These are phyloP conservation scores for Nymphalis c-album DNA, from an alignment of 2,888 invertebrate species.

Conservation along the genomic window DNA sequence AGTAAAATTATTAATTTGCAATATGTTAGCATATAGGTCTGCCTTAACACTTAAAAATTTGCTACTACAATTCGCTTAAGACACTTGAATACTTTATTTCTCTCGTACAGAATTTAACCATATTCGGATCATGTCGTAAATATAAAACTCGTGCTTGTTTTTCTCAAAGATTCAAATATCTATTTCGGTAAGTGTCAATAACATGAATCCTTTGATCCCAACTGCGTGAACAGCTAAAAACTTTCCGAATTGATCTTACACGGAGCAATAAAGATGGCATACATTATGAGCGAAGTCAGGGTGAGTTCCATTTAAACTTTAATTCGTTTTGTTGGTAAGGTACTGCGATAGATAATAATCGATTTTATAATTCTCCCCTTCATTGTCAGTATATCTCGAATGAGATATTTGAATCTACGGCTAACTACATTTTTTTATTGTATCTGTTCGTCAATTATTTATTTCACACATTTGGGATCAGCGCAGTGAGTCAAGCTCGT, in stretches of 20 bases:
- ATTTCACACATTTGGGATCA: too few relatives aligned
- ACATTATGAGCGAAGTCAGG: constrained; percentile 27
- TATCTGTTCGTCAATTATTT: too few relatives aligned
- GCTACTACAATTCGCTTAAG: background rate
- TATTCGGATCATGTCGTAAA: background rate
- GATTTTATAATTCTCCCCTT: constrained; percentile 16
- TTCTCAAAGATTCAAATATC: constrained; percentile 13
- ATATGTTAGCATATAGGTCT: too few relatives aligned
- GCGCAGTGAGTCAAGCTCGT: too few relatives aligned
- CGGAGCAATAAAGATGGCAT: constrained; percentile 34
- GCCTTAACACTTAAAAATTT: too few relatives aligned
- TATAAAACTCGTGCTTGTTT: constrained; percentile 4
- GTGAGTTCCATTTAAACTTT: constrained; percentile 36
- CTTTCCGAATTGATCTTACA: constrained; percentile 39
- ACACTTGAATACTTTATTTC: background rate
- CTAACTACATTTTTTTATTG: too few relatives aligned
- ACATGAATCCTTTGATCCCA: constrained; percentile 30
- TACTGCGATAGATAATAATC: constrained; percentile 33
- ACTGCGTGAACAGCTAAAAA: constrained; percentile 40
- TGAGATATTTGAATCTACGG: background rate
- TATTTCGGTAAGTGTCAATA: constrained; percentile 24
- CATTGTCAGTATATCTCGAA: background rate
- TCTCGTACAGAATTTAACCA: background rate
- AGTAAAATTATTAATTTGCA: too few relatives aligned
- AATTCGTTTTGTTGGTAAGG: constrained; percentile 24